Percentiles rank a stretch among this genome's conserved stretches.
These are phyloP conservation scores for Antennarius striatus DNA, from an alignment of 2,113 vertebrate genomes.

Conservation along the genomic window DNA sequence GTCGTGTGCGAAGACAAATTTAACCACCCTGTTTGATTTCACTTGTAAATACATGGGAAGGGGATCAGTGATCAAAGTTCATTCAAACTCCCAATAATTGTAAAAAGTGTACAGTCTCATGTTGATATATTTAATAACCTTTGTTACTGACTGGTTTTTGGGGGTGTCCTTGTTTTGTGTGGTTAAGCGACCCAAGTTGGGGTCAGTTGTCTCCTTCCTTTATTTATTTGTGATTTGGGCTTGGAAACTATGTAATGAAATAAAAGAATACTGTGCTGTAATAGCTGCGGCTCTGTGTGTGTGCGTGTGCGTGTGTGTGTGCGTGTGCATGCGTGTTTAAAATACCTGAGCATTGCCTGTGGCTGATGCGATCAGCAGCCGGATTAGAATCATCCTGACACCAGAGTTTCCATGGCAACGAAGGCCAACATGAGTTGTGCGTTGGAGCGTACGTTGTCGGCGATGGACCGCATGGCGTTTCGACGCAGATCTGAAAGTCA, in stretches of 20 bases:
- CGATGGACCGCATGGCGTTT: conserved; percentile 20
- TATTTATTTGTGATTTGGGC: conserved; percentile 89
- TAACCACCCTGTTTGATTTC: conserved; percentile 34
- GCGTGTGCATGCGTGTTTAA: neutral
- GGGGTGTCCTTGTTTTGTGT: conserved; percentile 47
- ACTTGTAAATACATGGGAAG: conserved; percentile 43
- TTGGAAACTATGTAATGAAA: conserved; percentile 78
- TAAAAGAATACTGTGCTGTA: conserved; percentile 66
- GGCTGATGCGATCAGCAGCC: conserved; percentile 41
- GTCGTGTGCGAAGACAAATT: conserved; percentile 33
- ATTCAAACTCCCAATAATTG: conserved; percentile 63
- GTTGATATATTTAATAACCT: conserved; percentile 72
- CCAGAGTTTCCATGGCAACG: conserved; percentile 73
- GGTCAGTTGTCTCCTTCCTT: conserved; percentile 75
- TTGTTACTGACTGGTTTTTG: conserved; percentile 49
- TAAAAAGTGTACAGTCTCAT: conserved; percentile 67
- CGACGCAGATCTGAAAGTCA: conserved; percentile 31
- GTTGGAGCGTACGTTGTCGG: conserved; percentile 26
- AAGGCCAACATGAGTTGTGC: conserved; percentile 35
- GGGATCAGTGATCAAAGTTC: conserved; percentile 52
- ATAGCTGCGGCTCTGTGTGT: conserved; percentile 13
- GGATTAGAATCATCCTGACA: conserved; percentile 58
- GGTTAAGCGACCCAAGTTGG: conserved; percentile 56
- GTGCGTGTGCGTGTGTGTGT: neutral
- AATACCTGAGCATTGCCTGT: conserved; percentile 25